These are phyloP conservation scores for Julus scanicus DNA, from an alignment of 2,888 invertebrate genomes.

Conservation along the genomic window DNA sequence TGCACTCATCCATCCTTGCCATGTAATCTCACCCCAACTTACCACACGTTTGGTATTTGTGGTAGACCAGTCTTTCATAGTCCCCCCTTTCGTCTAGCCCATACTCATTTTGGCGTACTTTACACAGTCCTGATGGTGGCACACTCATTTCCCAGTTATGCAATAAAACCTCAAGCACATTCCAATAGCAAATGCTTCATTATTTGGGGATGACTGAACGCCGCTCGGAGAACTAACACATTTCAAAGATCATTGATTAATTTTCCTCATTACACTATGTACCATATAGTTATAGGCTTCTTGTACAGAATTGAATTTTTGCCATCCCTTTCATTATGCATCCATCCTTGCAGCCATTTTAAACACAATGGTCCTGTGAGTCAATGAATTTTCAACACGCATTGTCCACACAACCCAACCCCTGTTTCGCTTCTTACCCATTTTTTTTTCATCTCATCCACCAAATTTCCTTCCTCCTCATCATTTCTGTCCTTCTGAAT, in stretches of 20 bases:
- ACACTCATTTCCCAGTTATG: slow-evolving; percentile 37
- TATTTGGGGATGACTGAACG: slow-evolving; percentile 30
- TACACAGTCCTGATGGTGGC: slow-evolving; percentile 1
- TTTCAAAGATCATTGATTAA: slow-evolving; percentile 36
- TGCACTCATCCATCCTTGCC: background rate
- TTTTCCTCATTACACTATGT: background rate
- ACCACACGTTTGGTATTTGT: slow-evolving; percentile 6
- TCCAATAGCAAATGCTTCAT: slow-evolving; percentile 35
- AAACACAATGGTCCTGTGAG: slow-evolving; percentile 9
- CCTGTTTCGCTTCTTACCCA: background rate
- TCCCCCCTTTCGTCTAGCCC: background rate
- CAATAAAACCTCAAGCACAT: slow-evolving; percentile 39
- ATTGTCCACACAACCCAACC: background rate
- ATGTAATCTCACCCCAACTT: slow-evolving; percentile 15
- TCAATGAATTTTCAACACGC: background rate
- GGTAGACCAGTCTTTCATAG: slow-evolving; percentile 3
- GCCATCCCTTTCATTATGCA: background rate
- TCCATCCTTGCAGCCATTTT: background rate
- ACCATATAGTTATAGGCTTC: background rate
- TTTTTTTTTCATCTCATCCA: slow-evolving; percentile 9
- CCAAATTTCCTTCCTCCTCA: slow-evolving; percentile 30
- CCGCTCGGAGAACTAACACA: slow-evolving; percentile 7
- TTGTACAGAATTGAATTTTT: background rate
- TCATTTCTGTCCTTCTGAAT: background rate
- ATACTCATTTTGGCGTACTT: background rate